Evolutionary conservation across 1,140 invertebrate genomes (phyloP).

Genomic region (Cyphomyrmex costatus): DNA sequence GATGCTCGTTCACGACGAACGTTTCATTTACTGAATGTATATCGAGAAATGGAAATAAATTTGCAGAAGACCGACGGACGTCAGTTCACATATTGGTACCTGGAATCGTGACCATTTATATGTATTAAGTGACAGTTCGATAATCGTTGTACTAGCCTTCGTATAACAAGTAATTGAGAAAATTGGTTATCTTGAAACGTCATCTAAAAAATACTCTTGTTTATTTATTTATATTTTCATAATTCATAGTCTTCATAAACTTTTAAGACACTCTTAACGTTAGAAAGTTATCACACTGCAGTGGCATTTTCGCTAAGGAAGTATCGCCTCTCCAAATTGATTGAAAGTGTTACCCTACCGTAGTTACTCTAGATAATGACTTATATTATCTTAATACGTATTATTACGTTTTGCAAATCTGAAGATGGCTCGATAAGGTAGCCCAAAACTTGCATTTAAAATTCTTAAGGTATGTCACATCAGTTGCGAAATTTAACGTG

Average conservation of each 20-base stretch:
- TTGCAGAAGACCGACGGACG: slow-evolving; percentile 11
- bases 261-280: no score
- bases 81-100: neutral
- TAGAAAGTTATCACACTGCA: neutral
- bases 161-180: slow-evolving; percentile 10
- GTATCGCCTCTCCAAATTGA: neutral
- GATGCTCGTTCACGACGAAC: slow-evolving; percentile 35
- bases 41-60: slow-evolving; percentile 48
- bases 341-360: no score
- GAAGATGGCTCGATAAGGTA: no score
- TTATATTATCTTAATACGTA: no score
- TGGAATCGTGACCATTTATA: slow-evolving; percentile 28
- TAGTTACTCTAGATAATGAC: no score
- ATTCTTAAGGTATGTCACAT: no score
- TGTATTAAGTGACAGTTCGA: slow-evolving; percentile 23
- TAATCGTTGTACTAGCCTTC: neutral
- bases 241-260: neutral
- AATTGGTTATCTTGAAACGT: neutral
- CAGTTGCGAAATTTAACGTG: no score
- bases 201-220: neutral
- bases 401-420: no score
- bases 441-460: no score
- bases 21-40: slow-evolving; percentile 48
- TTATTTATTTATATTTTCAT: slow-evolving; percentile 4
- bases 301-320: neutral